Base-by-base conservation (phyloP, 2,888 invertebrate species). In the Tenthredo notha region DNA sequence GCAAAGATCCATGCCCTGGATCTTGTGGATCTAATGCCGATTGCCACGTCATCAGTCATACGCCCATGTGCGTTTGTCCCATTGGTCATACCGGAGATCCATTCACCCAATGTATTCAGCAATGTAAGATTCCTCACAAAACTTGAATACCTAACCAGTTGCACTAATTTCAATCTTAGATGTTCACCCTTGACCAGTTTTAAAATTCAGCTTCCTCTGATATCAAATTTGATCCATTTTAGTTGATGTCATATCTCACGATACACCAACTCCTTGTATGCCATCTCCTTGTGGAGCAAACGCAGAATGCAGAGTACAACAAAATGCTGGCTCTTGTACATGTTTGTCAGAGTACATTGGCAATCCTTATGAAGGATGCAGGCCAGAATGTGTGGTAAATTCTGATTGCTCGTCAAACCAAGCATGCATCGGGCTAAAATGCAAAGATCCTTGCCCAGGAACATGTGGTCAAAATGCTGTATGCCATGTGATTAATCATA, bases 221-320 rank as follows among this genome's bases (percentile, higher is more conserved):
- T 40, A 70, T 29, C 47, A 47, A 83, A 2, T 47, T 47, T 25
- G 12, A 43, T 83, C 10, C 15, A 33, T 65, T 85, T 72, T 74
- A 40, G 12, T 85, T 83, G 86, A 54, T n/a, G 83, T 85, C 67
- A 86, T 85, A 25, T 86, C 86, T 70, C 47, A 47, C 61, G 84
- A 84, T 88, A 89, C 90, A 58, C 87, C 91, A 85, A 94, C 96
- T 87, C 96, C 96, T 0, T 97, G 97, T 90, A 92, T 94, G 84
- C 97, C 96, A 54, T 95, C 96, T 80, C 97, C 97, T 1, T 97
- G 97, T 91, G 97, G 97, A 82, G 94, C 97, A 47, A 97, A 97
- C 90, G 96, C 97, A 85, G 94, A 96, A 89, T 97, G 97, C 91
- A 95, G 95, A 54, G 95, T 96, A 90, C 94, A 95, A 40, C 96